Conservation (phyloP, 1,140 invertebrate species). For the Brachionus plicatilis region DNA sequence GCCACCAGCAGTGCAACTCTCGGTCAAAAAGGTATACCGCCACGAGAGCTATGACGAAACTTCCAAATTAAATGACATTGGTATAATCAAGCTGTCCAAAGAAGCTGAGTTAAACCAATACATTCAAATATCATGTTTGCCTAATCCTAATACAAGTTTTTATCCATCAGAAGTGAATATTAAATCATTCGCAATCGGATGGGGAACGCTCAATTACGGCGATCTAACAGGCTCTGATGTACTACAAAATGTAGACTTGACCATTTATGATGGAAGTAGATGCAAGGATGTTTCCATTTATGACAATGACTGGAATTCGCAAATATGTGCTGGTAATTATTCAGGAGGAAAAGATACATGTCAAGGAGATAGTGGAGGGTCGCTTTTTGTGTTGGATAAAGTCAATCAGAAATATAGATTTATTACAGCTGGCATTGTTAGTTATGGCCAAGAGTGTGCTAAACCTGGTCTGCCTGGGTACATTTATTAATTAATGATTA, state of each 20-base stretch:
- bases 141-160: background rate
- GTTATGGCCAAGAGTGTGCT: background rate
- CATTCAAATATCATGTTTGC: slow-evolving; percentile 22
- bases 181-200: background rate
- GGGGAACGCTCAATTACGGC: background rate
- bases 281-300: background rate
- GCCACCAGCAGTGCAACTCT: background rate
- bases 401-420: background rate
- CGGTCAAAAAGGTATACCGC: background rate
- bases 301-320: slow-evolving; percentile 18
- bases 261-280: slow-evolving; percentile 27
- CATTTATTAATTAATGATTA: background rate
- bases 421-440: slow-evolving; percentile 33
- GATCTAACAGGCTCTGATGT: background rate
- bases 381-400: slow-evolving; percentile 3
- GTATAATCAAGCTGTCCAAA: background rate
- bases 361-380: slow-evolving; percentile 29
- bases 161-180: background rate
- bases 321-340: slow-evolving; percentile 33
- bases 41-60: background rate
- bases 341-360: slow-evolving; percentile 33
- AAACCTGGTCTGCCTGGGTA: slow-evolving; percentile 1
- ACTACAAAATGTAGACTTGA: slow-evolving; percentile 3
- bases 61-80: slow-evolving; percentile 27
- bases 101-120: background rate